A percentile compares a stretch with the other conserved stretches of the same genome.
Conservation (phyloP, 2,113 vertebrate species). For the Prolemur simus region DNA sequence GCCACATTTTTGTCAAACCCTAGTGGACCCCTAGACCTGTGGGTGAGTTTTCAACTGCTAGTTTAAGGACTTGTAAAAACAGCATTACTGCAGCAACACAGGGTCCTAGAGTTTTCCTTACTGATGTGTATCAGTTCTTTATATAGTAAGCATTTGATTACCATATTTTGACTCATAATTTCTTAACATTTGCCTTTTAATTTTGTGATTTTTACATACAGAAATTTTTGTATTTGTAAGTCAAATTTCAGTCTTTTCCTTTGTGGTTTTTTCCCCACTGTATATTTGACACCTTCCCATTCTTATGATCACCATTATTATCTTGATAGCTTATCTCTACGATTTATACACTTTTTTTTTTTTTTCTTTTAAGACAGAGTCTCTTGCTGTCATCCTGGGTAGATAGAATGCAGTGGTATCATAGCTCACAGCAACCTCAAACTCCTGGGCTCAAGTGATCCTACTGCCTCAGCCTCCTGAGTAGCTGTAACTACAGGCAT, state of each 20-base stretch:
- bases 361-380: too few species aligned
- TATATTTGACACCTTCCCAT: neutral
- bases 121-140: neutral
- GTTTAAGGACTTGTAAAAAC: neutral
- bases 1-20: neutral
- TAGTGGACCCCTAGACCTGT: neutral
- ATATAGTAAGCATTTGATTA: neutral
- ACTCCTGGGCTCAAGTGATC: too few species aligned
- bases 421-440: too few species aligned
- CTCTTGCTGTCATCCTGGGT: too few species aligned
- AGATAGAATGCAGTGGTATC: too few species aligned
- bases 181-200: neutral
- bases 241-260: neutral
- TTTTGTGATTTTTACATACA: neutral
- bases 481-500: too few species aligned
- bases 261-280: neutral
- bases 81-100: neutral
- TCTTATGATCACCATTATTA: neutral
- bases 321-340: neutral
- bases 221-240: conserved; percentile 18
- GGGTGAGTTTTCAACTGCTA: neutral
- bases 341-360: neutral
- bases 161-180: neutral
- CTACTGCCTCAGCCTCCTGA: too few species aligned
- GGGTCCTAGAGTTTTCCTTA: neutral